Evolutionary conservation across 1,140 invertebrate species (phyloP), one percentile per base, ranked within the genome.

Genomic region (Drosophila asahinai): DNA sequence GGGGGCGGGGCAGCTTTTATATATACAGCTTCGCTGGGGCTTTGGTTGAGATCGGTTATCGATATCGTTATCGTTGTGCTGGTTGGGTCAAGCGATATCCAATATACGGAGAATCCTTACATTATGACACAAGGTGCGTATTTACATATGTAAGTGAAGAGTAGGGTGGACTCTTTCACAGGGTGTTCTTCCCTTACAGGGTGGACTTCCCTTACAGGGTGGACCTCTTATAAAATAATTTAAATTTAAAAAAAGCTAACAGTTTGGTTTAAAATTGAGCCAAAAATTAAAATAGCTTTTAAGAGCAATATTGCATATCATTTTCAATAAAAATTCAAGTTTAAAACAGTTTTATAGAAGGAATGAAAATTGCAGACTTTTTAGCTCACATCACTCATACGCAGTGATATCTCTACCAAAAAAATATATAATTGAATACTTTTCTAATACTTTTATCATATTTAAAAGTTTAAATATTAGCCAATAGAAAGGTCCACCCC

Each of bases 71-170:
- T 55, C 54, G 33, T 4, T 48, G 58, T 60, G 43, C 58, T 66
- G 67, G 62, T 64, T 47, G 49, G 67, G 63, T 71, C 67, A 71
- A 71, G 67, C 67, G 22, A 55, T 17, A 38, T 68, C 67, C 63
- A 57, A 55, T 30, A 68, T 27, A 55, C 17, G 33, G 40, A 71
- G 30, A 52, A 68, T 30, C 40, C 67, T 71, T 48, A 71, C 63
- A 68, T 40, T 71, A 71, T 71, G 67, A 68, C 67, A n/a, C 67
- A 71, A 71, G 25, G 3, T 55, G 67, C 67, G n/a, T 68, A 68
- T 67, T 15, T 68, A 71, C 64, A 40, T 42, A 71, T 55, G 67
- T 68, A 55, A 12, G 27, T 36, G n/a, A 8, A 12, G 1, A 30
- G 3, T 27, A n/a, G 25, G 12, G 25, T 68, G 67, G 67, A 71